A percentile compares a stretch with the other conserved stretches of the same genome.
Conservation (phyloP, 2,113 vertebrate species). For the Ailuropoda melanoleuca region DNA sequence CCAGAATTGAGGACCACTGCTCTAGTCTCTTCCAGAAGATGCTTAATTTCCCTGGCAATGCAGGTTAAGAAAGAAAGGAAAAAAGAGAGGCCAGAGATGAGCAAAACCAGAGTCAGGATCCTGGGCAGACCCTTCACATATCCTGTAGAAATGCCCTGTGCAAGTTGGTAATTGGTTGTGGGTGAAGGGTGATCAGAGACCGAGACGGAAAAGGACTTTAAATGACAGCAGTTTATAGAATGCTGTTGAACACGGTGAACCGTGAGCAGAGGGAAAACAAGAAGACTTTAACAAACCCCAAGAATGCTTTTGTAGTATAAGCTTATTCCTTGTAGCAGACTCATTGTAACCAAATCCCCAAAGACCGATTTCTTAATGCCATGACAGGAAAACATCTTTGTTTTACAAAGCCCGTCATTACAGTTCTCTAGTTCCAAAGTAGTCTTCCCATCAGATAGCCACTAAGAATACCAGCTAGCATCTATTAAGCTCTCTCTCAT, state of each 20-base stretch:
- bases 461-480: background rate
- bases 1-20: background rate
- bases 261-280: background rate
- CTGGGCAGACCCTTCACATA: background rate
- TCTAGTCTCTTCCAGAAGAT: background rate
- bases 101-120: background rate
- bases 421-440: background rate
- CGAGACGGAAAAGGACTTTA: background rate
- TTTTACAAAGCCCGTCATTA: background rate
- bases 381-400: conserved; percentile 23
- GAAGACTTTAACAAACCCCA: background rate
- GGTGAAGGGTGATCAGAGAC: background rate
- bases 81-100: background rate
- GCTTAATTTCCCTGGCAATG: background rate
- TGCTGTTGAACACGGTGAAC: background rate
- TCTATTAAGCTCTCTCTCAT: background rate
- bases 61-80: background rate
- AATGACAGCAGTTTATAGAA: background rate
- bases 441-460: background rate
- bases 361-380: background rate
- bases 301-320: background rate
- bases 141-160: background rate
- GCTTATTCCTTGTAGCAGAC: background rate
- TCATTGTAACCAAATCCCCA: background rate
- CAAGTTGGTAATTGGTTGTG: background rate